Evolutionary conservation across 2,888 invertebrate genomes (phyloP), one percentile per base, ranked within the genome.

Genomic region (Brenthis hecate): DNA sequence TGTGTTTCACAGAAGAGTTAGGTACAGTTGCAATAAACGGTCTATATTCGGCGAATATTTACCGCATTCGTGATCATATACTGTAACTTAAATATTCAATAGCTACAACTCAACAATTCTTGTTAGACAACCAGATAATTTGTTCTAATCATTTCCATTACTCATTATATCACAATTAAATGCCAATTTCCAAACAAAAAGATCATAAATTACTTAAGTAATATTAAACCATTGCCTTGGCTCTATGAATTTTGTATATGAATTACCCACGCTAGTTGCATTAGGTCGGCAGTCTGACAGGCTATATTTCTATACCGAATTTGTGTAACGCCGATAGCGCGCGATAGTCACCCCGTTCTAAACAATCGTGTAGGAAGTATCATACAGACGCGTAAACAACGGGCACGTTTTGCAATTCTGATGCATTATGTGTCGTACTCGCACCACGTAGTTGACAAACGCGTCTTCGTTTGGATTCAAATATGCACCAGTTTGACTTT

Each of bases 341-440:
- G 65, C 63, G 60, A 58, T 64, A 68, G 65, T 56, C 67, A 66
- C 68, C 70, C 68, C 70, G 73, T 68, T 72, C 71, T 73, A 76
- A 75, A 75, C 75, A 74, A 75, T 67, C 75, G 77, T 75, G 75
- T 76, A 77, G 76, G 77, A 77, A 78, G 76, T 78, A 75, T 76
- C 76, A 74, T 74, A 68, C 74, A 72, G 73, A 70, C 71, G 72
- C 75, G 74, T 73, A 73, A 74, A 83, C 81, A 80, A 80, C 79
- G 81, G 80, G 78, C 72, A 80, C 79, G 82, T 82, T 86, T 85
- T 84, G 86, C 86, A 86, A 85, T 85, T 82, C 85, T 83, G 82
- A 85, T 86, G 81, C 66, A 66, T 66, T 66, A 66, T 66, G 66
- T 66, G 54, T 58, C 36, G 62, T 56, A 47, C 19, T n/a, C 14